Conservation (phyloP, 2,888 invertebrate species). For the Ligdia adustata region DNA sequence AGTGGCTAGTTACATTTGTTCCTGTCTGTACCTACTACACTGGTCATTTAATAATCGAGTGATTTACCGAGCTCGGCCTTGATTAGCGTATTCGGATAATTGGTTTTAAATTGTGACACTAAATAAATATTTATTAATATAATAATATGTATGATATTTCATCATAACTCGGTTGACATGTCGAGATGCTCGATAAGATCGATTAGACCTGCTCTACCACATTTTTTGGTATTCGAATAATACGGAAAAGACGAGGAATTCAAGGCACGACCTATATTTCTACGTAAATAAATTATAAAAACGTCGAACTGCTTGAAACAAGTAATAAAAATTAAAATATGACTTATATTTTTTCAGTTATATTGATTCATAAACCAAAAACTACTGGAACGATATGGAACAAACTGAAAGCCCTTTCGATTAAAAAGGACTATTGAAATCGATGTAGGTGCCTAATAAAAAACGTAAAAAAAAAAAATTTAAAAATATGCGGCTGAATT, state of each 20-base stretch:
- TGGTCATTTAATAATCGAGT: too few relatives aligned
- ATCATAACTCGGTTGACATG: conserved; percentile 15
- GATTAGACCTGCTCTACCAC: conserved; percentile 3
- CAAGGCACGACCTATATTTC: conserved; percentile 10
- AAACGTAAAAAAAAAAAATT: too few relatives aligned
- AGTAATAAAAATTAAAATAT: not conserved
- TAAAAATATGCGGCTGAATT: too few relatives aligned
- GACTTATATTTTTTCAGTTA: too few relatives aligned
- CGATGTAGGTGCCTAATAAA: too few relatives aligned
- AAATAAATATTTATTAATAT: conserved; percentile 19
- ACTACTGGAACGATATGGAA: too few relatives aligned
- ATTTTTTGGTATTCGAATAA: conserved; percentile 8
- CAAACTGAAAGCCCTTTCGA: too few relatives aligned
- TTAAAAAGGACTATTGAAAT: too few relatives aligned
- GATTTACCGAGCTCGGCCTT: conserved; percentile 31
- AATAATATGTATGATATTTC: conserved; percentile 23
- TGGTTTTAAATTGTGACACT: conserved; percentile 26
- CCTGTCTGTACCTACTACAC: too few relatives aligned
- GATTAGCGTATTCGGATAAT: conserved; percentile 32
- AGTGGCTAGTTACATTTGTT: too few relatives aligned
- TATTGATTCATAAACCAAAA: too few relatives aligned
- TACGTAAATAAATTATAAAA: not conserved
- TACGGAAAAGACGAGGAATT: conserved; percentile 12
- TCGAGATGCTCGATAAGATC: conserved; percentile 21
- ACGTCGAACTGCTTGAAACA: not conserved